Conservation (phyloP, 2,113 vertebrate genomes). For the Scophthalmus maximus region DNA sequence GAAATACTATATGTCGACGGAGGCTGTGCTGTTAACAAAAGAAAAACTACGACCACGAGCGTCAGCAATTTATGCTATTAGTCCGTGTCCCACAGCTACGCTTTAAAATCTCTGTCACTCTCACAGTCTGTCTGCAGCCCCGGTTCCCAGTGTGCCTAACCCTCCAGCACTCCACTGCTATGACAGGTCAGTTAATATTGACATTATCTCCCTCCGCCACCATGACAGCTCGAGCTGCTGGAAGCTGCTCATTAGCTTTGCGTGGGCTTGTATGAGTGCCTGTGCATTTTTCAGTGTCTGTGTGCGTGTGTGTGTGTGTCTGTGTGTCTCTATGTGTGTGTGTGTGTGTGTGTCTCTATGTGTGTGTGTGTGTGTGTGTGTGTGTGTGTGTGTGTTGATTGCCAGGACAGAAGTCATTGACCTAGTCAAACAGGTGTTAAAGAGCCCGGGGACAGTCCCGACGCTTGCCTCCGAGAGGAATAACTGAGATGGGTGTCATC, state of each 20-base stretch:
- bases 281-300: neutral
- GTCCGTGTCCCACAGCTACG: conserved; percentile 38
- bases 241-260: conserved; percentile 71
- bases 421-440: conserved; percentile 74
- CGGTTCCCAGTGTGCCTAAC: conserved; percentile 52
- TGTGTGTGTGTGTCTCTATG: conserved; percentile 1
- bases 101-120: conserved; percentile 38
- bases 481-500: conserved; percentile 62
- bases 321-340: conserved; percentile 11
- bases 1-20: conserved; percentile 10
- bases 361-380: conserved; percentile 7
- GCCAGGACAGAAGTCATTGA: conserved; percentile 67
- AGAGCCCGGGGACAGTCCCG: conserved; percentile 57
- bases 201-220: conserved; percentile 67
- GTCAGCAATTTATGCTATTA: conserved; percentile 40
- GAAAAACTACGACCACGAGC: conserved; percentile 30
- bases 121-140: conserved; percentile 21
- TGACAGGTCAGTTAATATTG: conserved; percentile 80
- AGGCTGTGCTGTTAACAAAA: conserved; percentile 17
- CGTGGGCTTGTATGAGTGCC: conserved; percentile 24
- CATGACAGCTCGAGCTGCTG: conserved; percentile 72
- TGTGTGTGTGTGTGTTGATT: conserved; percentile 39
- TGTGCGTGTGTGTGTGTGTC: conserved; percentile 10
- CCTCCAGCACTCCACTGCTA: conserved; percentile 45
- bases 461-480: conserved; percentile 59